These are phyloP conservation scores for Ivindomyrus marchei DNA, from an alignment of 2,113 vertebrate species.

Conservation along the genomic window DNA sequence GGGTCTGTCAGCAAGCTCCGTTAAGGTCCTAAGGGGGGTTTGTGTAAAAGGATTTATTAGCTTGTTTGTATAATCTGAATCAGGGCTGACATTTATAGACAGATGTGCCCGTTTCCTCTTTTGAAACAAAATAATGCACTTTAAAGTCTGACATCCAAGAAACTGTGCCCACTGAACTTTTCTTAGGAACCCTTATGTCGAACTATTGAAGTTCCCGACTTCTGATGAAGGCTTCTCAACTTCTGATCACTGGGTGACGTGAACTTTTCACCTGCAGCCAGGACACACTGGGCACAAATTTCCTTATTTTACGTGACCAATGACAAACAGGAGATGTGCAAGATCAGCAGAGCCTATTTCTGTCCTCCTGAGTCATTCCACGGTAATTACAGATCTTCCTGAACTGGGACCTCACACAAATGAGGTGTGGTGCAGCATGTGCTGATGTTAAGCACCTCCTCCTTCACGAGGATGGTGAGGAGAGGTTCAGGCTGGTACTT, in stretches of 20 bases:
- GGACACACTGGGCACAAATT: neutral
- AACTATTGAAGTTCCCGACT: neutral
- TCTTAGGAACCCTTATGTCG: neutral
- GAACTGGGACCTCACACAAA: neutral
- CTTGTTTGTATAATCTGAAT: neutral
- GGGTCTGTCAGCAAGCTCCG: neutral
- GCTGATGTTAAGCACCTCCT: neutral
- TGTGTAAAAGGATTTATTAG: neutral
- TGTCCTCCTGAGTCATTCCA: conserved; percentile 3
- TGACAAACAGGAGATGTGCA: neutral
- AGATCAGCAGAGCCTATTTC: neutral
- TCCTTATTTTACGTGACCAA: neutral
- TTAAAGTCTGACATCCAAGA: neutral
- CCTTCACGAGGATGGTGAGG: neutral
- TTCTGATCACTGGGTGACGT: neutral
- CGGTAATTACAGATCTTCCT: conserved; percentile 13
- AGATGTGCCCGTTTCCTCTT: neutral
- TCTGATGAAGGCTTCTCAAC: neutral
- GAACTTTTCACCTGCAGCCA: neutral
- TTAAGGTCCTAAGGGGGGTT: neutral
- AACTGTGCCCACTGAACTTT: neutral
- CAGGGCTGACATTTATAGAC: neutral
- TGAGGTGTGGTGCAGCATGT: neutral
- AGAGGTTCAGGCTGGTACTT: neutral
- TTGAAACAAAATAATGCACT: neutral